Evolutionary conservation across 92 coral and sea anemone species (phyloP).

Genomic region (Parazoanthus atlanticus): DNA sequence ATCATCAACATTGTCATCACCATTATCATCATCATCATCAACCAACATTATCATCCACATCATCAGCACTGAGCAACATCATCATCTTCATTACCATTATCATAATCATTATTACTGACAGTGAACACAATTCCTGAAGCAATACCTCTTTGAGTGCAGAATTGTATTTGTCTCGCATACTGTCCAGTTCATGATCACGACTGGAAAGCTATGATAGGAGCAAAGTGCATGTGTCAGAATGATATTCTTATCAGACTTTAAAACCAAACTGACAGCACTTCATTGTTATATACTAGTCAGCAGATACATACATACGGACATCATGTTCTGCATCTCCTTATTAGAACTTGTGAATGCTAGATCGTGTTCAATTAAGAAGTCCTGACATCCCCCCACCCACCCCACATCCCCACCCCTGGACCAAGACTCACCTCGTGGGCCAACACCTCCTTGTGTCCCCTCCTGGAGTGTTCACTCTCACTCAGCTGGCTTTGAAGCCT

Average conservation of each 20-base stretch:
- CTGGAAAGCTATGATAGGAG: conserved; percentile 57
- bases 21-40: background rate
- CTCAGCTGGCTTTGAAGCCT: conserved; percentile 78
- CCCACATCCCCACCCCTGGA: too few species aligned
- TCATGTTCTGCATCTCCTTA: too few species aligned
- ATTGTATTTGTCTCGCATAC: conserved; percentile 74
- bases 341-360: too few species aligned
- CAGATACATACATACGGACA: too few species aligned
- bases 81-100: background rate
- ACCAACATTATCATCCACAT: background rate
- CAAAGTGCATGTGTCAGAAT: background rate
- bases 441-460: conserved; percentile 75
- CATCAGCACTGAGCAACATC: background rate
- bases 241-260: too few species aligned
- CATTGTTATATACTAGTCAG: too few species aligned
- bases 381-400: too few species aligned
- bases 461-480: conserved; percentile 62
- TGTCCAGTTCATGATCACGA: conserved; percentile 72
- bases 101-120: background rate
- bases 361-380: too few species aligned
- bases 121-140: background rate
- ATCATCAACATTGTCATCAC: too few species aligned
- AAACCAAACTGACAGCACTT: too few species aligned
- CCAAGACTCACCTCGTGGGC: conserved; percentile 67
- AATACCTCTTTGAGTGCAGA: conserved; percentile 81